Evolutionary conservation across 2,113 vertebrate genomes (phyloP).

Genomic region (Macrotis lagotis): DNA sequence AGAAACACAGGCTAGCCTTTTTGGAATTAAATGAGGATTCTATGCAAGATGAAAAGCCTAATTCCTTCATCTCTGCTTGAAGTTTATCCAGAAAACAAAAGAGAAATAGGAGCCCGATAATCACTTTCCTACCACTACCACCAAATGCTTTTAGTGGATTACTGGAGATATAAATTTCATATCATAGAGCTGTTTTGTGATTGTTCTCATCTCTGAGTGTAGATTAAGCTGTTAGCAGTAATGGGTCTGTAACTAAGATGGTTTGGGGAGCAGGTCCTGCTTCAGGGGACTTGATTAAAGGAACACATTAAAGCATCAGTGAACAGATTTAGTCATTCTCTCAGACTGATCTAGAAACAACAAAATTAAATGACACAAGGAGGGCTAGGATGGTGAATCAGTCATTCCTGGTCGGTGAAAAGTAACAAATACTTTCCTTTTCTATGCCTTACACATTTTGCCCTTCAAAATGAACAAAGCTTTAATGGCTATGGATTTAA

Average conservation of each 20-base stretch:
- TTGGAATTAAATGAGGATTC: slow-evolving; percentile 52
- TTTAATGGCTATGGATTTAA: neutral
- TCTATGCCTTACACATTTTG: neutral
- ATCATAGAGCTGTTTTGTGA: slow-evolving; percentile 41
- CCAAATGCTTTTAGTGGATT: slow-evolving; percentile 61
- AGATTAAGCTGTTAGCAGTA: slow-evolving; percentile 55
- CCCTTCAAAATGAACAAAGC: neutral
- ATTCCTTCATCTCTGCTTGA: slow-evolving; percentile 65
- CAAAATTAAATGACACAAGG: slow-evolving; percentile 58
- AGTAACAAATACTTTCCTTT: neutral
- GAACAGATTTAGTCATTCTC: slow-evolving; percentile 30
- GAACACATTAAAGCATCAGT: neutral
- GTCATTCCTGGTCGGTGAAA: slow-evolving; percentile 18
- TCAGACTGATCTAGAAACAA: slow-evolving; percentile 53
- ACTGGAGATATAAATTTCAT: slow-evolving; percentile 50
- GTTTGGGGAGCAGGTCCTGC: slow-evolving; percentile 4
- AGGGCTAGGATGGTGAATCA: slow-evolving; percentile 41
- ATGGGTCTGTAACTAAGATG: slow-evolving; percentile 25
- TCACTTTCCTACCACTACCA: slow-evolving; percentile 55
- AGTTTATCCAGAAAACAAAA: slow-evolving; percentile 57
- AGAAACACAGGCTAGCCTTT: slow-evolving; percentile 47
- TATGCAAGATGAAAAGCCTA: slow-evolving; percentile 54
- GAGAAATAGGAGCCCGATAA: slow-evolving; percentile 60
- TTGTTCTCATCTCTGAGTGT: slow-evolving; percentile 14
- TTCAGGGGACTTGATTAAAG: slow-evolving; percentile 59